phyloP scores from a whole-genome alignment of 2,888 invertebrate species.

The Drosophila tripunctata region DNA sequence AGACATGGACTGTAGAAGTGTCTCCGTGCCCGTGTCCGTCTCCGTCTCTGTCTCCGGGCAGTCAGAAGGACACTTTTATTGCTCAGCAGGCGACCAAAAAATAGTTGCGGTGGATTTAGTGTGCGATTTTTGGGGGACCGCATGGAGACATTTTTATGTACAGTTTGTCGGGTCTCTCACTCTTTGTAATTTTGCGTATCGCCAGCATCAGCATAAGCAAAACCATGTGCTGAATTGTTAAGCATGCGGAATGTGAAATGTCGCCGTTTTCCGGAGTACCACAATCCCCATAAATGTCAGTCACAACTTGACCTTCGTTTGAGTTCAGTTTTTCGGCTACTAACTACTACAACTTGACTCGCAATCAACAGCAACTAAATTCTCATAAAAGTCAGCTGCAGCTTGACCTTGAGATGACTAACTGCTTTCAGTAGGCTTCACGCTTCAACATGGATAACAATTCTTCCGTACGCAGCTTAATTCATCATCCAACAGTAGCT shows the following conservation, averaged over 20 bases:
- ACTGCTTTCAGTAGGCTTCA: conserved; percentile 12
- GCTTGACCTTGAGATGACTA: conserved; percentile 55
- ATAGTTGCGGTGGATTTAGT: conserved; percentile 75
- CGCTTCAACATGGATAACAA: not conserved
- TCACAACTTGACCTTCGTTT: conserved; percentile 50
- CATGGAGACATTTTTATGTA: conserved; percentile 62
- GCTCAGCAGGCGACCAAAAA: conserved; percentile 74
- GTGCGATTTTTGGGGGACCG: conserved; percentile 55
- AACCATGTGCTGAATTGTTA: conserved; percentile 74
- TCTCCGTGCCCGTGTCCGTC: conserved; percentile 16
- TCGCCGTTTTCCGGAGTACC: conserved; percentile 25
- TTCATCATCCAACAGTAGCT: conserved; percentile 31
- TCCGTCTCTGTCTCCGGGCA: conserved; percentile 25
- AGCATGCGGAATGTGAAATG: conserved; percentile 52
- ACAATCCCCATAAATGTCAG: conserved; percentile 56
- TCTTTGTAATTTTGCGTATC: conserved; percentile 55
- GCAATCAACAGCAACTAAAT: conserved; percentile 35
- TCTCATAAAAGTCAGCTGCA: conserved; percentile 63
- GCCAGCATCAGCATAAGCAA: conserved; percentile 38
- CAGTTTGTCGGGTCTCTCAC: conserved; percentile 16
- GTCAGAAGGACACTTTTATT: conserved; percentile 72
- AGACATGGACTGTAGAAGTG: conserved; percentile 68
- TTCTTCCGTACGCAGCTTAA: conserved; percentile 14
- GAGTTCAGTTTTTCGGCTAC: conserved; percentile 2
- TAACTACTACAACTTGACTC: conserved; percentile 11